phyloP scores from a whole-genome alignment of 2,888 invertebrate species.

The Vanessa cardui region DNA sequence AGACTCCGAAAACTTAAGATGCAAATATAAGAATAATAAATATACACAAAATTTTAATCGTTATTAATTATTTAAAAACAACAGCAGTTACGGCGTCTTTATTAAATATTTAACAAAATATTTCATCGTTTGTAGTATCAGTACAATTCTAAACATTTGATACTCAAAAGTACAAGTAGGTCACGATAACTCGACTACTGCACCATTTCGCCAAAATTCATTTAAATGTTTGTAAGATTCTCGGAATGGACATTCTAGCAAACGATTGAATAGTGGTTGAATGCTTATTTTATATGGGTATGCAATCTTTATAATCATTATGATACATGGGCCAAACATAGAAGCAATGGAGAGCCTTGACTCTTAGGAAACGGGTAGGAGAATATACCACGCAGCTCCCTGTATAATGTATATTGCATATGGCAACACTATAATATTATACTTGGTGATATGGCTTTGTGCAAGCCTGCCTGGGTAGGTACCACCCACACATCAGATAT shows the following conservation, averaged over 20 bases:
- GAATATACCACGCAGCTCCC: too few relatives aligned
- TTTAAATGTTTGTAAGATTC: conserved; percentile 16
- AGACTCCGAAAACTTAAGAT: too few relatives aligned
- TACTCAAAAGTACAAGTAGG: conserved; percentile 12
- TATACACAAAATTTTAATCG: too few relatives aligned
- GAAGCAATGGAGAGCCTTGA: too few relatives aligned
- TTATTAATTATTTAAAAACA: background rate
- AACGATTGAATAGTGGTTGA: background rate
- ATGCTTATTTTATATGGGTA: background rate
- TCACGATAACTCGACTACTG: conserved; percentile 6
- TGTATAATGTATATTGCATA: too few relatives aligned
- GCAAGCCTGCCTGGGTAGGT: too few relatives aligned
- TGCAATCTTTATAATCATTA: background rate
- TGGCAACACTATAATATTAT: too few relatives aligned
- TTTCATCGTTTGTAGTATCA: background rate
- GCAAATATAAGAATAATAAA: too few relatives aligned
- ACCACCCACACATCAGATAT: too few relatives aligned
- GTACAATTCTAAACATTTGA: conserved; percentile 5
- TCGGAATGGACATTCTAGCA: conserved; percentile 2
- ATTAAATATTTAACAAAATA: conserved; percentile 2
- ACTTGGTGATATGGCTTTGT: too few relatives aligned
- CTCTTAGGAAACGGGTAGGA: too few relatives aligned
- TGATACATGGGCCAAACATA: background rate
- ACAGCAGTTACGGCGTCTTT: background rate
- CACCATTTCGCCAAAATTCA: conserved; percentile 15